Percentiles rank a stretch among this genome's conserved stretches.
Conservation (phyloP, 2,797 vertebrate species). For the Tarsius wallacei region DNA sequence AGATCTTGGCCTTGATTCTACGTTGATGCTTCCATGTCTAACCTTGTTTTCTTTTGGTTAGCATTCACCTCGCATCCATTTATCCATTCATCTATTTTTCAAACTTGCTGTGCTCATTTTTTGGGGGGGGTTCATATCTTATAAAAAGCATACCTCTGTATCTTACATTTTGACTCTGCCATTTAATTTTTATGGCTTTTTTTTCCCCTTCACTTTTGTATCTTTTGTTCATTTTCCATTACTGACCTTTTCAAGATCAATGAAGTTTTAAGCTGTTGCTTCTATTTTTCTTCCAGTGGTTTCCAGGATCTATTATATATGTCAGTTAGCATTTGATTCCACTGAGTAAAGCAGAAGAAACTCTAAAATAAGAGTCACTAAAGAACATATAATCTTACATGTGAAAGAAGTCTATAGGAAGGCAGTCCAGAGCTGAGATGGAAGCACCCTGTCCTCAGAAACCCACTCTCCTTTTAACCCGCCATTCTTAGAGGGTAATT, state of each 20-base stretch:
- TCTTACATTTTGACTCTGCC: constrained; percentile 46
- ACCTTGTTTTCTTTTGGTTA: constrained; percentile 48
- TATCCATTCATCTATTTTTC: neutral
- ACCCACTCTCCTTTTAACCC: neutral
- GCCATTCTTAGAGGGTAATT: neutral
- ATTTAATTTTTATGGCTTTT: neutral
- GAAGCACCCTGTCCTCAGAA: neutral
- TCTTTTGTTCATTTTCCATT: neutral
- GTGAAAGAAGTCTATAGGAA: neutral
- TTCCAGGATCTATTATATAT: neutral
- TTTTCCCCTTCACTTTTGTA: neutral
- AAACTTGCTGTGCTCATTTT: neutral
- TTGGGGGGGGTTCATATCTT: neutral
- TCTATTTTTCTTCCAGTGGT: neutral
- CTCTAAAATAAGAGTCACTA: neutral
- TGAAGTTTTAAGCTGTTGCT: constrained; percentile 8
- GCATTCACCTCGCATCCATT: neutral
- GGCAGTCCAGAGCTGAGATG: neutral
- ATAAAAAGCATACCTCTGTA: neutral
- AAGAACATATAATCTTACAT: neutral
- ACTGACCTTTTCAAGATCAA: constrained; percentile 31
- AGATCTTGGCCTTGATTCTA: constrained; percentile 56
- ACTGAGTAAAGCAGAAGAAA: neutral
- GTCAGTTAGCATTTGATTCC: constrained; percentile 15
- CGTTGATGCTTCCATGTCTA: constrained; percentile 1